Evolutionary conservation across 2,888 invertebrate species (phyloP).

Genomic region (Drosophila tripunctata): DNA sequence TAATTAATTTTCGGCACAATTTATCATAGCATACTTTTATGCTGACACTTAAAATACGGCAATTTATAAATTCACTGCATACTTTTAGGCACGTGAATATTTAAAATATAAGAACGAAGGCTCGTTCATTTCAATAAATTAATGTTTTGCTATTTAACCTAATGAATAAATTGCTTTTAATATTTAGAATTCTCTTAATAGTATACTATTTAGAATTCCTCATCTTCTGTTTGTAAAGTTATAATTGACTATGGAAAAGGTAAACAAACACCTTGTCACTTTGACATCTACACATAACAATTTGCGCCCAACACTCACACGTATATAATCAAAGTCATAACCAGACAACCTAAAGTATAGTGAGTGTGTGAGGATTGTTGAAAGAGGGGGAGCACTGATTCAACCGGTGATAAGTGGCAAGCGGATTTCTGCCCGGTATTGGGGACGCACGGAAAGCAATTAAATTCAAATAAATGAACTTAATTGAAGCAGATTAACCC

Average conservation of each 20-base stretch:
- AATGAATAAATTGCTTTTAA: no score
- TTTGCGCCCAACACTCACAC: background rate
- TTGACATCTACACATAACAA: background rate
- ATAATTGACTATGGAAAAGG: no score
- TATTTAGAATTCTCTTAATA: no score
- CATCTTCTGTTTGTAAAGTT: no score
- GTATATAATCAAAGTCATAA: background rate
- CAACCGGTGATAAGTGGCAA: slow-evolving; percentile 15
- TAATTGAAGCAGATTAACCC: slow-evolving; percentile 78
- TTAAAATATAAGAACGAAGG: no score
- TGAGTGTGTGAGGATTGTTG: background rate
- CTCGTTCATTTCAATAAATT: no score
- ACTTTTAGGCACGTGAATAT: background rate
- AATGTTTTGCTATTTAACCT: no score
- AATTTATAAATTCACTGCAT: background rate
- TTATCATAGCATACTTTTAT: background rate
- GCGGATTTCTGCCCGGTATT: slow-evolving; percentile 27
- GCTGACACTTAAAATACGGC: background rate
- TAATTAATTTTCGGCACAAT: background rate
- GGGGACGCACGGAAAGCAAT: slow-evolving; percentile 62
- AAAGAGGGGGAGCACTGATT: background rate
- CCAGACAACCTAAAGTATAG: background rate
- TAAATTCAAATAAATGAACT: slow-evolving; percentile 75
- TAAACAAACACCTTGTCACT: background rate
- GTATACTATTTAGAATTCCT: no score